Base-by-base conservation (phyloP, 1,140 invertebrate species). In the Drosophila nebulosa region DNA sequence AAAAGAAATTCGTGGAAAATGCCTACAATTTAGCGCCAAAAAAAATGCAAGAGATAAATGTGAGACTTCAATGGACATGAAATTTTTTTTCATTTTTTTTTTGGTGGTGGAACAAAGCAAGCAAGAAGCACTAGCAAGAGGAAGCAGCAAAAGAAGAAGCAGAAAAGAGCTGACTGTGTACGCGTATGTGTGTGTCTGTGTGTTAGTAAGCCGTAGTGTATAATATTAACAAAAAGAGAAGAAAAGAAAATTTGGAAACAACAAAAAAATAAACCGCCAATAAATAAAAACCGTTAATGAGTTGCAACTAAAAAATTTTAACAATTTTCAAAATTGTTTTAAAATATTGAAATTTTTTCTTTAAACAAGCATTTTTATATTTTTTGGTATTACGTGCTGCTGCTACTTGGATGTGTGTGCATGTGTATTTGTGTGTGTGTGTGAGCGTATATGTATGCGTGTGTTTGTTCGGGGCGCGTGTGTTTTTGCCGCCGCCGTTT, bases 51-150 rank as follows among this genome's bases (percentile, higher is more conserved):
- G 83, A 78, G 61, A 88, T 83, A 78, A 88, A 86, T 86, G 81
- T 85, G 81, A 85, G 81, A 85, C 81, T 86, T 86, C 81, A 86
- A 75, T 88, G 81, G 81, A 81, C 81, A 86, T 86, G 81, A 88
- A 81, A 78, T 72, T 78, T 84, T 85, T 84, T 75, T 60, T 64
- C 69, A 10, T 32, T 71, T 78, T 78, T 79, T 68, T 79, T 85
- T 88, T 71, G 81, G 83, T 85, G 80, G 80, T 85, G 78, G 71
- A 74, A 74, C 71, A 69, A 75, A 75, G 39, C 39, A 46, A 46
- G 39, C 39, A 46, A 46, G 39, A 16, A 42, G 36, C 36, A 75
- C 81, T 69, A 74, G 66, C 69, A 64, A 75, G 67, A 59, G 64
- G 72, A 59, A 55, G 66, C 65, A 72, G 68, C 73, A 74, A 59